These are phyloP conservation scores for Tachysurus fulvidraco DNA, from an alignment of 2,113 vertebrate species.

Conservation along the genomic window DNA sequence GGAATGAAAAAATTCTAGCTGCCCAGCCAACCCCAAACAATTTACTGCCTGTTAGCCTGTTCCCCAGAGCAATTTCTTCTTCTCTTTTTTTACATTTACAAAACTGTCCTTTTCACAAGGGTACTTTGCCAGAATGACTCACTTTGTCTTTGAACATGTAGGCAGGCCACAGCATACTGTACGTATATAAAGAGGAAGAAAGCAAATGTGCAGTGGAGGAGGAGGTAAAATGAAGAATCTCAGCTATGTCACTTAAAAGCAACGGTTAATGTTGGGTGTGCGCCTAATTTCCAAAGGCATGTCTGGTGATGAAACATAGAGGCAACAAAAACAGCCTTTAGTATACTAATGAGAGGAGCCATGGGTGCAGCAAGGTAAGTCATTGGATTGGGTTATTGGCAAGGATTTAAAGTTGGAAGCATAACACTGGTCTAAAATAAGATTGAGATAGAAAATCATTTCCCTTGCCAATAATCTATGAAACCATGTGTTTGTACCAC, in stretches of 20 bases:
- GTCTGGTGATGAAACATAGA: conserved; percentile 40
- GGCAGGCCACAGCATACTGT: neutral
- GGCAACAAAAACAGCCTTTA: conserved; percentile 34
- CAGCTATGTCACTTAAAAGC: neutral
- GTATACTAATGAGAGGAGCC: conserved; percentile 22
- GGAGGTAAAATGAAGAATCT: neutral
- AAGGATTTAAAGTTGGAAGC: conserved; percentile 15
- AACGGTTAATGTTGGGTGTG: conserved; percentile 18
- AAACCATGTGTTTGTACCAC: neutral
- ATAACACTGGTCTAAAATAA: neutral
- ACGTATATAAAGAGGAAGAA: neutral
- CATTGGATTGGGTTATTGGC: conserved; percentile 18
- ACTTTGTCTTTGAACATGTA: conserved; percentile 51
- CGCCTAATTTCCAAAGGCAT: conserved; percentile 37
- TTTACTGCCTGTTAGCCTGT: conserved; percentile 63
- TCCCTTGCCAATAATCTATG: neutral
- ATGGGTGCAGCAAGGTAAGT: conserved; percentile 19
- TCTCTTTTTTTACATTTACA: conserved; percentile 18
- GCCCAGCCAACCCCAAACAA: conserved; percentile 60
- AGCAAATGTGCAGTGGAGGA: neutral
- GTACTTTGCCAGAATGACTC: conserved; percentile 17
- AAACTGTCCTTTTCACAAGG: conserved; percentile 25
- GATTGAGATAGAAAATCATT: neutral
- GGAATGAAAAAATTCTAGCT: conserved; percentile 68
- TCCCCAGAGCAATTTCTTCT: conserved; percentile 60